Base-by-base conservation (phyloP, 1,140 invertebrate species). In the Eumeta japonica region DNA sequence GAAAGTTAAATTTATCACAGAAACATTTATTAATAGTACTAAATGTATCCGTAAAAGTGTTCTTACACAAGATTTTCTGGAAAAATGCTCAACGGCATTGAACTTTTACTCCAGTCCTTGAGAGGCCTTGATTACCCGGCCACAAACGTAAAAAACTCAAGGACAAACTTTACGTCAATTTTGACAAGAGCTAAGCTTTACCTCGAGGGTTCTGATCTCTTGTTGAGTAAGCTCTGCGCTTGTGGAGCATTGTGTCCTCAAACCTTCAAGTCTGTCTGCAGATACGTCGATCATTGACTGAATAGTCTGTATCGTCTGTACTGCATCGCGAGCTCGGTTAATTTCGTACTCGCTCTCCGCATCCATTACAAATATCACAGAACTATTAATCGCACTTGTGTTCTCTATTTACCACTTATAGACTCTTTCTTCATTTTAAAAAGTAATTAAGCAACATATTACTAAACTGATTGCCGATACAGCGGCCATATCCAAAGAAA, bases 261-360 rank as follows among this genome's bases (percentile, higher is more conserved):
- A 79, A 34, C 90, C 90, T 61, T 94, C 88, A 53, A 97, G 83
- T 67, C 91, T 86, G 74, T 92, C 86, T 39, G 91, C 90, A 56
- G 89, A 94, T 70, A 94, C 87, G 79, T 94, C 92, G 76, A 97
- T 97, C 89, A 96, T 93, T 50, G 88, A 88, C 80, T 96, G 91
- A 38, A 71, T 62, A 50, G 65, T 71, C 62, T 73, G 60, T 63
- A 71, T 71, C 62, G 62, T 67, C 55, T 90, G 87, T 56, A 87
- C 79, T 62, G 83, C 80, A 57, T 81, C 77, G 55, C 82, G 66
- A 47, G 75, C 75, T 64, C 70, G 75, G 58, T 78, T 73, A 53
- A 75, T 76, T 63, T 84, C 82, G 52, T 79, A 76, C 55, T 76
- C 74, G 51, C 58, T 70, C 46, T 77, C 75, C 58, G 65, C 73